A percentile compares a stretch with the other conserved stretches of the same genome.
Conservation (phyloP, 2,113 vertebrate genomes). For the Dasyprocta punctata region DNA sequence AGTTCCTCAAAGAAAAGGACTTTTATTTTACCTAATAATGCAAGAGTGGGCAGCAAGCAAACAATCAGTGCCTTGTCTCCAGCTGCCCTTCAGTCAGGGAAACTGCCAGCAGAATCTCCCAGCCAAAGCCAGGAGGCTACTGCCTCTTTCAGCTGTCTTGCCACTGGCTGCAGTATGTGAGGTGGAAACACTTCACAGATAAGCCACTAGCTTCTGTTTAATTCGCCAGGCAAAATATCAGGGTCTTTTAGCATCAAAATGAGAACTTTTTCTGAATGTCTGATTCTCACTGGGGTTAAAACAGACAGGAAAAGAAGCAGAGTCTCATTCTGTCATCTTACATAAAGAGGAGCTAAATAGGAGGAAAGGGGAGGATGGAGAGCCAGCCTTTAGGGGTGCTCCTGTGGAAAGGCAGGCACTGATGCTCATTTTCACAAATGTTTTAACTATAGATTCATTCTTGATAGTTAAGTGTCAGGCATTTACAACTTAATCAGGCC, state of each 20-base stretch:
- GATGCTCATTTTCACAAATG: constrained; percentile 68
- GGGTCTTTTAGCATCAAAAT: constrained; percentile 86
- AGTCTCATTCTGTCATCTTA: constrained; percentile 73
- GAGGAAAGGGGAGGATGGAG: background rate
- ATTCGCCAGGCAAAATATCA: constrained; percentile 86
- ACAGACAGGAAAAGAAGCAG: constrained; percentile 45
- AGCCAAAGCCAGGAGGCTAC: background rate
- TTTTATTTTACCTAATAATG: constrained; percentile 89
- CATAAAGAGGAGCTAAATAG: constrained; percentile 5
- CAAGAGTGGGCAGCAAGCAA: constrained; percentile 86
- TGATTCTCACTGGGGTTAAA: constrained; percentile 64
- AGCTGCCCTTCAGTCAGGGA: constrained; percentile 83
- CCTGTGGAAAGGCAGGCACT: background rate
- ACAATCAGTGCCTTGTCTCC: constrained; percentile 92
- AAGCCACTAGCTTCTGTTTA: constrained; percentile 84
- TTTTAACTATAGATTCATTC: constrained; percentile 70
- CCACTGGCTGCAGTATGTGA: constrained; percentile 45
- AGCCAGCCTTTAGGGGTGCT: background rate
- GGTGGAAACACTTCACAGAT: constrained; percentile 83
- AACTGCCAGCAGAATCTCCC: constrained; percentile 69
- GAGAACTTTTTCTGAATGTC: constrained; percentile 77
- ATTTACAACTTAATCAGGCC: constrained; percentile 80
- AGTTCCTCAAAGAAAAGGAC: constrained; percentile 86
- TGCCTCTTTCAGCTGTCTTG: constrained; percentile 62
- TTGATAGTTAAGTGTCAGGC: constrained; percentile 78